Conservation (phyloP, 2,888 invertebrate genomes). For the Sinotaia quadrata region DNA sequence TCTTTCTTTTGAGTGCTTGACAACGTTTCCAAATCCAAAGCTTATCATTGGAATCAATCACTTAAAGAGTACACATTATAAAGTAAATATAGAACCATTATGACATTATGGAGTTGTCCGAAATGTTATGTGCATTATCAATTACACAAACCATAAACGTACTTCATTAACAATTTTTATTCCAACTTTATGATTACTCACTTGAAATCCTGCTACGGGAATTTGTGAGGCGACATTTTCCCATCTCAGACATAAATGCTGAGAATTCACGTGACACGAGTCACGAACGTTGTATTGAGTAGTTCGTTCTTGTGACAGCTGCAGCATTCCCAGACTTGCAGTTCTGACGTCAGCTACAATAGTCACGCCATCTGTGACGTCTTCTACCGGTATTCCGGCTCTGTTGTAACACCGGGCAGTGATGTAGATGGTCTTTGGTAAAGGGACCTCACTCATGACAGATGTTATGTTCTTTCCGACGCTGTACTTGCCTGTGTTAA, state of each 20-base stretch:
- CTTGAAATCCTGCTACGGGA: conserved; percentile 11
- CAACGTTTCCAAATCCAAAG: neutral
- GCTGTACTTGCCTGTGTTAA: neutral
- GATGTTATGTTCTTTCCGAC: neutral
- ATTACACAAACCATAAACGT: no score
- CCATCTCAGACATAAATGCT: conserved; percentile 20
- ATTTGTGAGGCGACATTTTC: conserved; percentile 5
- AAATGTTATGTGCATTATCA: no score
- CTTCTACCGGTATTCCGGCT: conserved; percentile 22
- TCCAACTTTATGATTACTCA: neutral
- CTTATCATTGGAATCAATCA: neutral
- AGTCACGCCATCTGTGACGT: conserved; percentile 21
- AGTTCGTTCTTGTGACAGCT: neutral
- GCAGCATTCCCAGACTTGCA: neutral
- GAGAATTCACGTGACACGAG: conserved; percentile 4
- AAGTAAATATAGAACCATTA: neutral
- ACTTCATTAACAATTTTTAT: no score
- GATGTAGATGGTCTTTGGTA: conserved; percentile 26
- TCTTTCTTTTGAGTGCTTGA: no score
- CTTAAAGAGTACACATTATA: neutral
- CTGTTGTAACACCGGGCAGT: conserved; percentile 34
- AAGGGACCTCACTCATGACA: neutral
- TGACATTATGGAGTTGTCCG: neutral
- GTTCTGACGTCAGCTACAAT: neutral
- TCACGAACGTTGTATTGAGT: conserved; percentile 6